Evolutionary conservation across 2,888 invertebrate species (phyloP).

Genomic region (Latrodectus hesperus): DNA sequence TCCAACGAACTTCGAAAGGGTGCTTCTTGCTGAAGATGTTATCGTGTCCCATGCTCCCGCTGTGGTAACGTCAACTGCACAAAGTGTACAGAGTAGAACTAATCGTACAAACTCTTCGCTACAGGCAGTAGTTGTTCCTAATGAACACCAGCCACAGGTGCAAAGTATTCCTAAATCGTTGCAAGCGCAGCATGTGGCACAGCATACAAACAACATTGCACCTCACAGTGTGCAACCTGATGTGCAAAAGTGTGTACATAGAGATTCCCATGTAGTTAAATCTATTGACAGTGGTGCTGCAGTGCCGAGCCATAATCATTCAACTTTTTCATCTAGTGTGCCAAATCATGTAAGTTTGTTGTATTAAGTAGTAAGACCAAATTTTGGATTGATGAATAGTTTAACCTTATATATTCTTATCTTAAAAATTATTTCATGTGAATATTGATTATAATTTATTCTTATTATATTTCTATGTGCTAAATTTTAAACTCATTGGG

Average conservation of each 20-base stretch:
- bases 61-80: conserved; percentile 38
- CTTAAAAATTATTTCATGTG: too few species aligned
- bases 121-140: conserved; percentile 54
- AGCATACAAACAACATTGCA: conserved; percentile 4
- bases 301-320: conserved; percentile 68
- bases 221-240: conserved; percentile 31
- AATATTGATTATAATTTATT: too few species aligned
- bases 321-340: conserved; percentile 81
- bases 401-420: too few species aligned
- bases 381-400: too few species aligned
- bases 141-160: conserved; percentile 21
- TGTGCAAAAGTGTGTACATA: conserved; percentile 8
- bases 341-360: conserved; percentile 79
- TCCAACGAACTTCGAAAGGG: conserved; percentile 20
- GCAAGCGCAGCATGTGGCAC: conserved; percentile 21
- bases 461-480: too few species aligned
- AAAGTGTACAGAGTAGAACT: conserved; percentile 38
- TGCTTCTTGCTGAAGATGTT: conserved; percentile 34
- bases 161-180: conserved; percentile 38
- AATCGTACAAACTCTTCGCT: conserved; percentile 59
- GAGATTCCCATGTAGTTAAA: conserved; percentile 13
- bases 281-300: conserved; percentile 39
- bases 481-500: too few species aligned
- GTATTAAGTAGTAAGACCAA: neutral
- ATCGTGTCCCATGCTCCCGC: conserved; percentile 33